phyloP scores from a whole-genome alignment of 2,113 vertebrate species.

The Dipodomys ordii region DNA sequence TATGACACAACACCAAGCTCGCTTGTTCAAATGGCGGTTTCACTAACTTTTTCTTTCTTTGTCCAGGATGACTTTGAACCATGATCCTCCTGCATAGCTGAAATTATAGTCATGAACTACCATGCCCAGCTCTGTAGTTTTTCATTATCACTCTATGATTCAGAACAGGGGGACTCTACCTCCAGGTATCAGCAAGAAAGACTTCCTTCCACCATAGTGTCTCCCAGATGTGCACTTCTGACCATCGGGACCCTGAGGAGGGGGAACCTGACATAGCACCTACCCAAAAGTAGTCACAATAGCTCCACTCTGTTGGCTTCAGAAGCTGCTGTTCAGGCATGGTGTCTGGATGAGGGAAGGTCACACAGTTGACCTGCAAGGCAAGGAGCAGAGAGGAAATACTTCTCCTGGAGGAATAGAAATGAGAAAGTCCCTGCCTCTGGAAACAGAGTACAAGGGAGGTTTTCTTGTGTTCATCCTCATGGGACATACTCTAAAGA shows the following conservation, averaged over 20 bases:
- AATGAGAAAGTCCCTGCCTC: not conserved
- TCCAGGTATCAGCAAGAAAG: not conserved
- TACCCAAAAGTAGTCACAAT: constrained; percentile 99
- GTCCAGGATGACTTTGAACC: too few species aligned
- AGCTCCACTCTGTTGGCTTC: constrained; percentile 98
- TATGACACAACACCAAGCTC: too few species aligned
- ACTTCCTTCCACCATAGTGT: not conserved
- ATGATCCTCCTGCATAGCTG: too few species aligned
- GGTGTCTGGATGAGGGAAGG: constrained; percentile 93
- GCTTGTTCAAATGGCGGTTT: too few species aligned
- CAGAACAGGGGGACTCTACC: too few species aligned
- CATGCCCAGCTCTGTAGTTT: too few species aligned
- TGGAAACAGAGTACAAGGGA: accelerated
- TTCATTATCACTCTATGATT: too few species aligned
- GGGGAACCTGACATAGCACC: constrained; percentile 71
- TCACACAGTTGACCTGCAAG: constrained; percentile 96
- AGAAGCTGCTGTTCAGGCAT: constrained; percentile 96
- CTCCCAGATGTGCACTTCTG: not conserved
- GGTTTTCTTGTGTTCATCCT: not conserved
- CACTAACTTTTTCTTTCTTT: too few species aligned
- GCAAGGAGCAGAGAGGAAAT: constrained; percentile 3
- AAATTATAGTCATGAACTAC: too few species aligned
- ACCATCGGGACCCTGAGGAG: not conserved
- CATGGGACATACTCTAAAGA: accelerated
- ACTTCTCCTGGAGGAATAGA: not conserved